Evolutionary conservation across 2,797 vertebrate species (phyloP).

Genomic region (Hyperoplus lanceolatus): DNA sequence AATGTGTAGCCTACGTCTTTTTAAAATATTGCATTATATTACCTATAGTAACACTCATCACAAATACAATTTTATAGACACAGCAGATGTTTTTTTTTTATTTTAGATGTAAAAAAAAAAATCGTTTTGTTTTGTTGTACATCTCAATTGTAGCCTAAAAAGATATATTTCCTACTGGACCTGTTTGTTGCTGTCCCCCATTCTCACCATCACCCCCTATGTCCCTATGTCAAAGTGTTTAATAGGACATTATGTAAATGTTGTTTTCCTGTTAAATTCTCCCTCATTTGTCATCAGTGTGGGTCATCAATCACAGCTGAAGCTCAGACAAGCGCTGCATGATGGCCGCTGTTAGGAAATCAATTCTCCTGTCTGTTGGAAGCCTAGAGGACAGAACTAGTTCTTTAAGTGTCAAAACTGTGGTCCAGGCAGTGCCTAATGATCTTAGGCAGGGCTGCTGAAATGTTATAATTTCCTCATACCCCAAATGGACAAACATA

Average conservation of each 20-base stretch:
- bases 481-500: background rate
- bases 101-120: no score
- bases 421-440: slow-evolving; percentile 6
- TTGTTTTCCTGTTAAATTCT: slow-evolving; percentile 56
- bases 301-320: slow-evolving; percentile 73
- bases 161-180: background rate
- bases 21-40: no score
- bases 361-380: slow-evolving; percentile 37
- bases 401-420: slow-evolving; percentile 18
- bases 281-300: slow-evolving; percentile 64
- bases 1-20: no score
- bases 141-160: background rate
- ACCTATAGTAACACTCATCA: no score
- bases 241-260: slow-evolving; percentile 69
- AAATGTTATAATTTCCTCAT: slow-evolving; percentile 7
- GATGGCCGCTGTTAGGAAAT: slow-evolving; percentile 61
- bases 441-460: background rate
- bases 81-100: no score
- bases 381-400: background rate
- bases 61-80: no score
- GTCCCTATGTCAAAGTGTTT: slow-evolving; percentile 68
- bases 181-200: background rate
- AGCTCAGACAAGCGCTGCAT: slow-evolving; percentile 32
- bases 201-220: slow-evolving; percentile 21
- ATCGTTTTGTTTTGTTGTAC: background rate